Conservation (phyloP, 2,797 vertebrate species). For the Leuciscus waleckii region DNA sequence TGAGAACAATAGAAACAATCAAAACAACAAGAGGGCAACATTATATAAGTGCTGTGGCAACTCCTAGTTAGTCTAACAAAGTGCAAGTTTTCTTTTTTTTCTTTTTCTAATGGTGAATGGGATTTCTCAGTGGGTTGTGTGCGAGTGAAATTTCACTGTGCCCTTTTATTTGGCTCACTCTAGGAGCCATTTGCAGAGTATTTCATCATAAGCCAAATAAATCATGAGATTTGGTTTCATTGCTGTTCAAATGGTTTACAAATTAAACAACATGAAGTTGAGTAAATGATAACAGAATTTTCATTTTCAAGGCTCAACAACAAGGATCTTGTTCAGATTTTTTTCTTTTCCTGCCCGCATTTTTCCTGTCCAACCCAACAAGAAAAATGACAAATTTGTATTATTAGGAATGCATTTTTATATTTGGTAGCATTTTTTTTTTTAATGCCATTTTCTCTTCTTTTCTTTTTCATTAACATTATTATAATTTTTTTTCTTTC, state of each 20-base stretch:
- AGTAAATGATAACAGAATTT: neutral
- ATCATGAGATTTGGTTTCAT: conserved; percentile 20
- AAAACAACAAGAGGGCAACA: too few species aligned
- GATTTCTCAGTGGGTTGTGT: conserved; percentile 13
- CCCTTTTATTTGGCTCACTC: neutral
- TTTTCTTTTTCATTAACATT: neutral
- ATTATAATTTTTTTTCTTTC: neutral
- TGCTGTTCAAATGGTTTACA: conserved; percentile 24
- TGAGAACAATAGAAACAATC: too few species aligned
- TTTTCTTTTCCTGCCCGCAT: neutral
- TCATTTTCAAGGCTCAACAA: neutral
- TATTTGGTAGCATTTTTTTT: neutral
- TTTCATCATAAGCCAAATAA: conserved; percentile 34
- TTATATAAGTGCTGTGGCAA: too few species aligned
- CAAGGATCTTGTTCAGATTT: neutral
- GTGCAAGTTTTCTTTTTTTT: too few species aligned
- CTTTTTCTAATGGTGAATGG: too few species aligned
- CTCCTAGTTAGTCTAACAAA: too few species aligned
- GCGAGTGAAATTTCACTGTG: neutral
- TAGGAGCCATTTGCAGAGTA: neutral
- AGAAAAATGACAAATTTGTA: neutral
- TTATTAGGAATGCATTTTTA: neutral
- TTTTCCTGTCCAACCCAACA: too few species aligned
- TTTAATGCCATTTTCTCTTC: neutral
- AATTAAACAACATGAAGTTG: neutral